These are phyloP conservation scores for Clarias platycephalus DNA, from an alignment of 2,797 vertebrate species.

Conservation along the genomic window DNA sequence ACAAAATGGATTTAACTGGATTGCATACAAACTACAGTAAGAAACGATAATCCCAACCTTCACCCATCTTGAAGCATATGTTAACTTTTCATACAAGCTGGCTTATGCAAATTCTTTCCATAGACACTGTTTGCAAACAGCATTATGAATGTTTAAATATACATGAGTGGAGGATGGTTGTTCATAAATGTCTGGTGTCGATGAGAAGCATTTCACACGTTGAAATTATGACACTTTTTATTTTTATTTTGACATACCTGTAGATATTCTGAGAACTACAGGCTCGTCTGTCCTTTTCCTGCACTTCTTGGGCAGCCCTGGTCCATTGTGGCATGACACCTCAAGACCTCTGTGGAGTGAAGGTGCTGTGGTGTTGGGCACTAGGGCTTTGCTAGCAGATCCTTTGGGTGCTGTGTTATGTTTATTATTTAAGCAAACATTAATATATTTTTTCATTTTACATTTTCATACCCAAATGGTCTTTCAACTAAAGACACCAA, in stretches of 20 bases:
- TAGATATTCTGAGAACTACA: background rate
- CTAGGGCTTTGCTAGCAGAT: too few relatives aligned
- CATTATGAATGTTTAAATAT: slow-evolving; percentile 27
- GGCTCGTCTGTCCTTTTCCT: background rate
- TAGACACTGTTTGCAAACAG: slow-evolving; percentile 25
- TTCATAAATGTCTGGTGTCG: background rate
- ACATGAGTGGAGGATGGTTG: slow-evolving; percentile 5
- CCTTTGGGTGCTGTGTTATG: too few relatives aligned
- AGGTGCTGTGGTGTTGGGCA: too few relatives aligned
- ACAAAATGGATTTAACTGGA: background rate
- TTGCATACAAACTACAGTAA: background rate
- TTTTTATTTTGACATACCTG: too few relatives aligned
- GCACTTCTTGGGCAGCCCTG: too few relatives aligned
- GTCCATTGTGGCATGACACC: too few relatives aligned
- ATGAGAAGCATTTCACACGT: background rate
- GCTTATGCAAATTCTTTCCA: slow-evolving; percentile 26
- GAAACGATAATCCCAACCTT: slow-evolving; percentile 25
- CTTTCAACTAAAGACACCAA: background rate
- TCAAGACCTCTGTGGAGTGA: too few relatives aligned
- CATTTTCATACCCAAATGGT: background rate
- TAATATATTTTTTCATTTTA: background rate
- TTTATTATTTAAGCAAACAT: too few relatives aligned
- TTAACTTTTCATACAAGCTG: slow-evolving; percentile 30
- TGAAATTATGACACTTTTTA: background rate
- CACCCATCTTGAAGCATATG: slow-evolving; percentile 24